These are phyloP conservation scores for Pica pica DNA, from an alignment of 2,113 vertebrate genomes.

Conservation along the genomic window DNA sequence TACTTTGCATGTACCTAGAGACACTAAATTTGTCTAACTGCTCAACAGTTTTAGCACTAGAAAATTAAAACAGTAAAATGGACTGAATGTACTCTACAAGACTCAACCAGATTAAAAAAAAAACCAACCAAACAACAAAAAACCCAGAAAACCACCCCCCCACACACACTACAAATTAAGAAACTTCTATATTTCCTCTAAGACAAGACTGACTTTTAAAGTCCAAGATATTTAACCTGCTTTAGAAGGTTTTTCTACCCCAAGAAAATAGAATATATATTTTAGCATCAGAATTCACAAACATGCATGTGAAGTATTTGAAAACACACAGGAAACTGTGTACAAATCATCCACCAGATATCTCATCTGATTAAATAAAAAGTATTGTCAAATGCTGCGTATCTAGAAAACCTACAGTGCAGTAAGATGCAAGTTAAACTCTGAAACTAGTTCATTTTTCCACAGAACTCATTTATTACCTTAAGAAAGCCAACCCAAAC, in stretches of 20 bases:
- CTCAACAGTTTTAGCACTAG: not conserved
- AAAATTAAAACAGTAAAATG: not conserved
- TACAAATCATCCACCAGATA: not conserved
- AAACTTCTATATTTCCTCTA: not conserved
- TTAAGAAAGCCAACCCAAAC: not conserved
- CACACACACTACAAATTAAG: not conserved
- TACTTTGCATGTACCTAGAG: not conserved
- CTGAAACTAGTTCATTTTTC: not conserved
- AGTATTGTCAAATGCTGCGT: not conserved
- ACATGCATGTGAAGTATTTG: not conserved
- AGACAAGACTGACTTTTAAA: not conserved
- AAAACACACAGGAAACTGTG: not conserved
- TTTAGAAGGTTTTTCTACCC: not conserved
- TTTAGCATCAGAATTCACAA: not conserved
- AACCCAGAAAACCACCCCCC: no score
- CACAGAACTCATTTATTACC: not conserved
- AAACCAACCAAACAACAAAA: not conserved
- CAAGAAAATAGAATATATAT: not conserved
- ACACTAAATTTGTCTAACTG: not conserved
- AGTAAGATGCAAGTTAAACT: not conserved
- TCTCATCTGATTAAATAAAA: not conserved
- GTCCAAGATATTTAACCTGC: not conserved
- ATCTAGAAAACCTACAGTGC: not conserved
- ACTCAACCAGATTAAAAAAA: not conserved
- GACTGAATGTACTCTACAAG: not conserved